These are phyloP conservation scores for Umimayanthus chanpuru DNA, from an alignment of 92 coral and sea anemone species.

Conservation along the genomic window DNA sequence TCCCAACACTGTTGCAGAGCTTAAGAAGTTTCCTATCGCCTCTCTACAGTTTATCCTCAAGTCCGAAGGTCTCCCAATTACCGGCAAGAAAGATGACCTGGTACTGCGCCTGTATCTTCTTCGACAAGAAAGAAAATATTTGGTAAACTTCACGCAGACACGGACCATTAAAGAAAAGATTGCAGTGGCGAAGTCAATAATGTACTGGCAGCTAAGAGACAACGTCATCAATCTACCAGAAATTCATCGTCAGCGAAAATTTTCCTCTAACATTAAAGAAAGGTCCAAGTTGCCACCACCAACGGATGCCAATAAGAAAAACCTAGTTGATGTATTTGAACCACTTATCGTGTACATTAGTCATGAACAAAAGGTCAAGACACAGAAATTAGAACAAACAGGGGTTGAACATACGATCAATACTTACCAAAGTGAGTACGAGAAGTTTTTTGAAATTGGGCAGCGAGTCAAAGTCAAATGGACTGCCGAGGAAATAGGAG, in stretches of 20 bases:
- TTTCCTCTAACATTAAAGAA: neutral
- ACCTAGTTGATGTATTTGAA: neutral
- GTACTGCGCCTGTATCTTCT: neutral
- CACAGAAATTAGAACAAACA: neutral
- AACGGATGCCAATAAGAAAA: neutral
- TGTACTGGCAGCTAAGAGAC: neutral
- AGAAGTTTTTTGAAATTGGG: constrained; percentile 57
- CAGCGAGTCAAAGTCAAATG: constrained; percentile 52
- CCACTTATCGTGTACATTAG: neutral
- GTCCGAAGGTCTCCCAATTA: neutral
- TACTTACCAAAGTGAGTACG: neutral
- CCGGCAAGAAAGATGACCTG: neutral
- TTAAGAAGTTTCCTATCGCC: constrained; percentile 55
- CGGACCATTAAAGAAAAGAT: constrained; percentile 7
- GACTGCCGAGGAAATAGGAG: constrained; percentile 68
- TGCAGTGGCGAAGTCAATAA: neutral
- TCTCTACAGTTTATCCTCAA: constrained; percentile 55
- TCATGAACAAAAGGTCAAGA: neutral
- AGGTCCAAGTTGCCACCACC: neutral
- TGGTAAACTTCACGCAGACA: constrained; percentile 5
- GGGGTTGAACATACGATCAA: neutral
- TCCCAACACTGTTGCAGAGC: constrained; percentile 39
- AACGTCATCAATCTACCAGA: constrained; percentile 14
- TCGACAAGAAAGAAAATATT: constrained; percentile 5
- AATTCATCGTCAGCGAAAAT: constrained; percentile 16